Evolutionary conservation across 2,888 invertebrate species (phyloP).

Genomic region (Epiblema foenella): DNA sequence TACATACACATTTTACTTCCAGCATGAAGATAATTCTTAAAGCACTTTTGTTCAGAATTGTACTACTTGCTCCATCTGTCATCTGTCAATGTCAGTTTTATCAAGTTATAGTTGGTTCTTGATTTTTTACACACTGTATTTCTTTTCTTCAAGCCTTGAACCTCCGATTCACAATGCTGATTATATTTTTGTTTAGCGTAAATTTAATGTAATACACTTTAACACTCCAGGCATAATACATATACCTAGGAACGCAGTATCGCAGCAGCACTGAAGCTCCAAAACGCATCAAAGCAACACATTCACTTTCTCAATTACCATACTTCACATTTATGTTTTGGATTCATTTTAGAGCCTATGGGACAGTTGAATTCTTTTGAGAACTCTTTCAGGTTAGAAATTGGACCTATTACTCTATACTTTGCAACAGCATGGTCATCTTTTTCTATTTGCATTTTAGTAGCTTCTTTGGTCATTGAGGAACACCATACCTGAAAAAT

Average conservation of each 20-base stretch:
- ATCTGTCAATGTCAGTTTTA: constrained; percentile 4
- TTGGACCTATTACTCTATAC: constrained; percentile 93
- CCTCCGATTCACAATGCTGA: constrained; percentile 3
- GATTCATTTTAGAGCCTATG: constrained; percentile 92
- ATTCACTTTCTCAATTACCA: constrained; percentile 85
- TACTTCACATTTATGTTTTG: constrained; percentile 92
- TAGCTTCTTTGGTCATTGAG: constrained; percentile 93
- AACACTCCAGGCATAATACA: constrained; percentile 37
- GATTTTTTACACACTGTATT: background rate
- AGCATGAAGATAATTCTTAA: constrained; percentile 18
- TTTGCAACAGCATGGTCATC: constrained; percentile 96
- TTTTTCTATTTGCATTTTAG: constrained; percentile 94
- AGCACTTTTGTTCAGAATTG: constrained; percentile 40
- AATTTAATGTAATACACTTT: constrained; percentile 12
- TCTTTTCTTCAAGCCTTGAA: background rate
- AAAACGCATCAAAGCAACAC: constrained; percentile 39
- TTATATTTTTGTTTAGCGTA: constrained; percentile 24
- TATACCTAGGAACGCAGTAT: constrained; percentile 49
- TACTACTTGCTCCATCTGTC: constrained; percentile 27
- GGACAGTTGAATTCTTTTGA: constrained; percentile 91
- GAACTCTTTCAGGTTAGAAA: constrained; percentile 94
- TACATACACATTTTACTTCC: background rate
- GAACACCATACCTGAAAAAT: constrained; percentile 93
- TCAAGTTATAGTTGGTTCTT: background rate
- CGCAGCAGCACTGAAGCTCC: constrained; percentile 47